Base-by-base conservation (phyloP, 2,888 invertebrate species). In the Diogma glabrata region DNA sequence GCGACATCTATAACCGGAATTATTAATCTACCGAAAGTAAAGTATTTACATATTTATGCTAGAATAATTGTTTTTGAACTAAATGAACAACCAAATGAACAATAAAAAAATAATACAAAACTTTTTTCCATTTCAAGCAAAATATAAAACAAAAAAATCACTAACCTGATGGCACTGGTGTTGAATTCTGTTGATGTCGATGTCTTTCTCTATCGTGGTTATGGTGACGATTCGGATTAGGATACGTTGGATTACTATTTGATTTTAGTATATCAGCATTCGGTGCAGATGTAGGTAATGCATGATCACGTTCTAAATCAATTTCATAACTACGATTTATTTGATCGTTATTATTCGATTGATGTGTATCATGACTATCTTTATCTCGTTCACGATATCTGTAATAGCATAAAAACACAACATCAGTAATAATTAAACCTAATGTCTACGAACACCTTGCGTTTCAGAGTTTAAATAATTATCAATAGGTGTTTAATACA, bases 251-350 rank as follows among this genome's bases (percentile, higher is more conserved):
- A 66, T 84, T 83, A 68, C 81, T 82, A 69, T 84, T 82, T 63
- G 84, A 82, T 70, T 84, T 83, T 63, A 84, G 73, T 60, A 84
- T 83, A 67, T 84, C 84, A n/a, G 84, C 84, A 60, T 83, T 83
- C 53, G 84, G 84, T 51, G 84, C 84, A 53, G 82, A 82, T 56
- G 84, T 84, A 16, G 84, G 84, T 62, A 84, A 65, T 43, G 79
- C 83, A 67, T 84, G 84, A 67, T 84, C 84, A 58, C 81, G 73
- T 67, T 84, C 84, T 67, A 84, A 63, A 65, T 84, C 84, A 47
- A 76, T 72, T 61, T 84, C 84, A 72, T 84, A 84, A 50, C 66
- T 70, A 20, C 67, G 61, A 55, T 68, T 70, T 22, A 16, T 17
- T 17, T 47, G 26, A 16, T 17, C 26, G 8, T 47, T n/a, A 9